Evolutionary conservation across 1,140 invertebrate genomes (phyloP).

Genomic region (Cydia pomonella): DNA sequence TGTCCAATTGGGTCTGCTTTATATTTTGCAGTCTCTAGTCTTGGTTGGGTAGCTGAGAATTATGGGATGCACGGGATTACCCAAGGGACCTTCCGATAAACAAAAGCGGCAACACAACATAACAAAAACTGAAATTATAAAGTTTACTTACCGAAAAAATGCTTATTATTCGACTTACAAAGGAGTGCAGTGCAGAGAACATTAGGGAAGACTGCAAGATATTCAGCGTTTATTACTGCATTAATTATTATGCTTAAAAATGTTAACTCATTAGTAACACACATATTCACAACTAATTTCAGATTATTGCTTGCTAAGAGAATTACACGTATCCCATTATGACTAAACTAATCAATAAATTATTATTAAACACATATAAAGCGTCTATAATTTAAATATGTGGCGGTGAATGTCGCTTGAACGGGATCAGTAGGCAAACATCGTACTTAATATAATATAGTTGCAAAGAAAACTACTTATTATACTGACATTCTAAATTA

Average conservation of each 20-base stretch:
- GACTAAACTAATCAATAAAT: conserved; percentile 25
- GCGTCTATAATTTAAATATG: conserved; percentile 26
- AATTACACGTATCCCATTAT: conserved; percentile 33
- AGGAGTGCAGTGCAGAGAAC: not conserved
- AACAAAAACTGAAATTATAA: not conserved
- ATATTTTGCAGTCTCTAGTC: conserved; percentile 47
- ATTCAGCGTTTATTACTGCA: conserved; percentile 54
- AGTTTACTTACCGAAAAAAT: not conserved
- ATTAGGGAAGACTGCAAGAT: conserved; percentile 47
- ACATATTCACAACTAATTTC: conserved; percentile 49
- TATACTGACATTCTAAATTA: too few relatives aligned
- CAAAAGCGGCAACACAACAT: not conserved
- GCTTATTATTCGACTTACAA: not conserved
- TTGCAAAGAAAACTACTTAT: too few relatives aligned
- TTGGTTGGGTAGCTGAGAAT: not conserved
- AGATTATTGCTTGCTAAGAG: conserved; percentile 55
- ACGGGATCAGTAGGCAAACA: conserved; percentile 9
- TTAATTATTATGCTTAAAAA: conserved; percentile 51
- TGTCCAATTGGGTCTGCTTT: conserved; percentile 42
- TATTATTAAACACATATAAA: conserved; percentile 30
- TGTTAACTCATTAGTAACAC: conserved; percentile 31
- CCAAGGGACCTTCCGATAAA: not conserved
- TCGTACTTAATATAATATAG: not conserved
- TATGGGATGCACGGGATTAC: not conserved
- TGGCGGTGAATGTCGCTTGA: conserved; percentile 15